Base-by-base conservation (phyloP, 2,797 vertebrate species). In the Schizothorax lantsangensis region DNA sequence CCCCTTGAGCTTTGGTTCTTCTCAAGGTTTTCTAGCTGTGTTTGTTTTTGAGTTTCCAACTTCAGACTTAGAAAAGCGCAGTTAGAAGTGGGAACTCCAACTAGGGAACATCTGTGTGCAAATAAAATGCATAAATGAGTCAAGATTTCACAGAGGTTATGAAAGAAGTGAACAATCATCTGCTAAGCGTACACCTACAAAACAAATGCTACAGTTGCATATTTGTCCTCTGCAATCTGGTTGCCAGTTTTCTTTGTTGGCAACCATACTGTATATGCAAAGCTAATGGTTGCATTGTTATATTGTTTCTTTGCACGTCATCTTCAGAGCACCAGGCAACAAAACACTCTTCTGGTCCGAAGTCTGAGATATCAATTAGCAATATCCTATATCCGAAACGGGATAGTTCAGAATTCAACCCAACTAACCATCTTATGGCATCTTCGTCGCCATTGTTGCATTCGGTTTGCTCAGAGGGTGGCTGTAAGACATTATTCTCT, bases 401-500 rank as follows among this genome's bases (percentile, higher is more conserved):
- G 26, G 26, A 47, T 33, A 26, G 21, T 49, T 33, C 52, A 19
- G 23, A 36, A 54, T 84, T 77, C 21, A 52, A 30, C 43, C 33
- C 23, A 30, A 10, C 33, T 7, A 78, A 68, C 73, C 59, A 74
- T 77, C 43, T 75, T 47, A 49, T 4, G 33, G 33, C 15, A 10
- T 54, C 38, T 71, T 40, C 45, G 40, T 21, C 9, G 5, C 14
- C 45, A 69, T 57, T 57, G n/a, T 78, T 1, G 2, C 64, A 64
- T 38, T 78, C 5, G 47, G 30, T 64, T 68, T 69, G 43, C 74
- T 78, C 83, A 78, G 30, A 52, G 45, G 45, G 45, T n/a, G 73
- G 73, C 45, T 26, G 36, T 57, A 17, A 71, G 64, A 45, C 47
- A 71, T 38, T 36, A 79, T 85, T 85, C 75, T 71, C 49, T 30